Evolutionary conservation across 2,113 vertebrate species (phyloP).

Genomic region (Psophia crepitans): DNA sequence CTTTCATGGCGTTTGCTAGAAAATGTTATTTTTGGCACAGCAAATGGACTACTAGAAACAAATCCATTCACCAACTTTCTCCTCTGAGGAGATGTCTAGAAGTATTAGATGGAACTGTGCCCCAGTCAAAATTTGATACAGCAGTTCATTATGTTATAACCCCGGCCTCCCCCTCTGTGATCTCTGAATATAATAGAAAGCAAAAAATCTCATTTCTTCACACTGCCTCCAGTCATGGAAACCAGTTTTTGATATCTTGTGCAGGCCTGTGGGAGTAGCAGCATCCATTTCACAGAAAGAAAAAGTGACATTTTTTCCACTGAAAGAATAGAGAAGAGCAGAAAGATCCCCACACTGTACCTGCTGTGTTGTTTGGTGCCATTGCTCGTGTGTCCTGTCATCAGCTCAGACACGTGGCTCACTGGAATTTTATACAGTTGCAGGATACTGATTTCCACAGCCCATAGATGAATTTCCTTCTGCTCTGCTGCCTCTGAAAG

Average conservation of each 20-base stretch:
- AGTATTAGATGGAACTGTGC: not conserved
- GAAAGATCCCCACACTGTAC: not conserved
- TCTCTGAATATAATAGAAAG: not conserved
- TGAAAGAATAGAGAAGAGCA: not conserved
- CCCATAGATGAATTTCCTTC: not conserved
- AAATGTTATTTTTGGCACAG: not conserved
- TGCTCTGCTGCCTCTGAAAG: not conserved
- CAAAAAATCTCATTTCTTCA: not conserved
- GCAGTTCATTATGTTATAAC: not conserved
- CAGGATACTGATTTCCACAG: not conserved
- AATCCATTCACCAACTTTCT: not conserved
- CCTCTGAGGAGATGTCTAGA: not conserved
- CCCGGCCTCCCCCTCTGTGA: not conserved
- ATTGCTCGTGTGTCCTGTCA: accelerated
- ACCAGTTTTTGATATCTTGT: not conserved
- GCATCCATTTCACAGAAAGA: not conserved
- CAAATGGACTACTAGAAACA: not conserved
- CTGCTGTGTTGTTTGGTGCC: accelerated
- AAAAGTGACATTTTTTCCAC: not conserved
- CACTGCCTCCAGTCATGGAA: not conserved
- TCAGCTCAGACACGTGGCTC: accelerated
- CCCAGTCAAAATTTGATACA: not conserved
- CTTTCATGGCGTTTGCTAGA: not conserved
- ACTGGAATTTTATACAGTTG: not conserved
- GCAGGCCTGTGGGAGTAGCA: not conserved